Evolutionary conservation across 2,113 vertebrate species (phyloP), one percentile per base, ranked within the genome.

Genomic region (human): DNA sequence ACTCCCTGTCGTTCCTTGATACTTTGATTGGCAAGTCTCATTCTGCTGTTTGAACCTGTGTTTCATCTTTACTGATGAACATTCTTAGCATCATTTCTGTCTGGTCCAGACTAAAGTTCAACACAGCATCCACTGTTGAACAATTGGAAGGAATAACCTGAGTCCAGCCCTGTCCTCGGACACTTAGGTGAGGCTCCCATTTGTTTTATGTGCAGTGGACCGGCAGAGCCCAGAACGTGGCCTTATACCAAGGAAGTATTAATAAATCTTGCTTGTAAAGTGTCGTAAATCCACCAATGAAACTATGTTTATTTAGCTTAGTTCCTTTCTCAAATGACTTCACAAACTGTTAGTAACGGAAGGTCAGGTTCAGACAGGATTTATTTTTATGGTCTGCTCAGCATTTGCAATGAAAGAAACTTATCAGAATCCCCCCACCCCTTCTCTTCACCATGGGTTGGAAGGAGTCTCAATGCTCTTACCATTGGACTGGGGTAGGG

Each of bases 251-350:
- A 87, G 23, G 25, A 94, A 80, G 38, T 48, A 30, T 64, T 64
- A 64, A 32, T 64, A 5, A 75, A 70, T 90, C 70, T 83, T 92
- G 25, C 27, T 95, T 90, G 1, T 52, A 86, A 80, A 78, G 20
- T 27, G 35, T 96, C 30, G 5, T 79, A 96, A 79, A 61, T 76
- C 38, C 32, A 87, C 48, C n/a, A 38, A 25, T 48, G 6, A 90
- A 83, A 45, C 48, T 40, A 5, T 78, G 20, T 68, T 66, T 76
- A 45, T 30, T 93, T 89, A 90, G 57, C 35, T 76, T 52, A 66
- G 6, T 64, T 97, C 55, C 20, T 94, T 81, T 96, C 75, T 86
- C 66, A 76, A 83, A 52, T 88, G 35, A 94, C 68, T 79, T 96
- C 30, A 89, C 20, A 79, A 79, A 93, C 83, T 72, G 23, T 87